Conservation (phyloP, 2,113 vertebrate genomes). For the Eulacestoma nigropectus region DNA sequence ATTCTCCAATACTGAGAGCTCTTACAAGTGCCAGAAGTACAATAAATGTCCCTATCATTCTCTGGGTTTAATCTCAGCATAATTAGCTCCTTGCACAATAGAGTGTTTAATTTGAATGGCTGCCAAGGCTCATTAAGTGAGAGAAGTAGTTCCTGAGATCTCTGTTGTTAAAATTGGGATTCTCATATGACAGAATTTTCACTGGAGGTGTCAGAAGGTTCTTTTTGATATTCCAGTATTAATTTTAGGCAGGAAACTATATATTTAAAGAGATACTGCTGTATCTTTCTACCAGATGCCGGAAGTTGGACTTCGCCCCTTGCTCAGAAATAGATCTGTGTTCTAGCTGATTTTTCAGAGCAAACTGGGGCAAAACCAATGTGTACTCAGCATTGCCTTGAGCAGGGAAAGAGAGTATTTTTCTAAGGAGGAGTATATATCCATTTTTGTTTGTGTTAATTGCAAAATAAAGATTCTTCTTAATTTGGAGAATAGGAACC, state of each 20-base stretch:
- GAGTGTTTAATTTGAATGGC: conserved; percentile 77
- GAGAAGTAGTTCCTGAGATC: conserved; percentile 71
- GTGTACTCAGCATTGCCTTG: neutral
- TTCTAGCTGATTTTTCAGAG: neutral
- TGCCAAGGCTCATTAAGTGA: conserved; percentile 76
- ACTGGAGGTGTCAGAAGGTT: conserved; percentile 27
- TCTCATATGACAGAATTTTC: conserved; percentile 43
- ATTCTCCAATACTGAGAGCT: conserved; percentile 51
- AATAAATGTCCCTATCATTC: conserved; percentile 71
- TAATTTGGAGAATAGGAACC: neutral
- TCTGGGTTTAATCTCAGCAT: conserved; percentile 73
- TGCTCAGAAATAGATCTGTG: neutral
- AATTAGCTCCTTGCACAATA: conserved; percentile 79
- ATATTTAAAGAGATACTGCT: conserved; percentile 36
- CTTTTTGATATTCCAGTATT: conserved; percentile 35
- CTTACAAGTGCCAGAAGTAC: conserved; percentile 66
- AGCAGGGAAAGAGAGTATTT: neutral
- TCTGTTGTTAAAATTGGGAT: conserved; percentile 66
- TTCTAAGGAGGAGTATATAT: neutral
- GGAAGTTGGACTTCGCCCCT: neutral
- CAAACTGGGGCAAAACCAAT: neutral
- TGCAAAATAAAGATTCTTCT: neutral
- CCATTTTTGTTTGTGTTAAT: neutral
- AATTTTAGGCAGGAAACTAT: conserved; percentile 37
- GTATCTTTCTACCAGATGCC: neutral